These are phyloP conservation scores for Acanthosoma haemorrhoidale DNA, from an alignment of 2,888 invertebrate species.

Conservation along the genomic window DNA sequence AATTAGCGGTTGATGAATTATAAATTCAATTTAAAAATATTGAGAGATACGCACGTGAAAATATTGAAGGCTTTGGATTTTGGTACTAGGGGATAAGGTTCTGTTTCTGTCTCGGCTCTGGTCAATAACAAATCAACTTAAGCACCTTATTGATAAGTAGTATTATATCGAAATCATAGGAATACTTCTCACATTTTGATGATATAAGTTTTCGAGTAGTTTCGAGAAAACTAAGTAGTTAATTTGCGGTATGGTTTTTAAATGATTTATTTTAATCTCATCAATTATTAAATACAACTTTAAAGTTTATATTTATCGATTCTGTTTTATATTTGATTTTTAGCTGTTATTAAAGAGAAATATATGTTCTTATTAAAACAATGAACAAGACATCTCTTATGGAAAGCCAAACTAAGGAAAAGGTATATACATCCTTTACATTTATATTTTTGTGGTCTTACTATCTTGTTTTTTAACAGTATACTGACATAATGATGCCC, in stretches of 20 bases:
- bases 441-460: no score
- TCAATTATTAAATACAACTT: no score
- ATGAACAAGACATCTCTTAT: constrained; percentile 24
- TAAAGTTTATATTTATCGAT: no score
- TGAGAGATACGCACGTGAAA: not conserved
- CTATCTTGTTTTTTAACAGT: not conserved
- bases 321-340: constrained; percentile 22
- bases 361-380: constrained; percentile 13
- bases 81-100: constrained; percentile 6
- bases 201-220: no score
- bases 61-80: constrained; percentile 10
- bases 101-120: not conserved
- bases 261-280: no score
- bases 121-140: no score
- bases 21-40: not conserved
- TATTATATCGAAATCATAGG: no score
- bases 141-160: no score
- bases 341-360: not conserved
- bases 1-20: not conserved
- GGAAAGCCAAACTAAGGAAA: constrained; percentile 28
- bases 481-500: not conserved
- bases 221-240: no score
- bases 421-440: no score
- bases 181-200: no score
- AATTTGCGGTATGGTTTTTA: no score